Evolutionary conservation across 2,888 invertebrate species (phyloP).

Genomic region (Plutella xylostella): DNA sequence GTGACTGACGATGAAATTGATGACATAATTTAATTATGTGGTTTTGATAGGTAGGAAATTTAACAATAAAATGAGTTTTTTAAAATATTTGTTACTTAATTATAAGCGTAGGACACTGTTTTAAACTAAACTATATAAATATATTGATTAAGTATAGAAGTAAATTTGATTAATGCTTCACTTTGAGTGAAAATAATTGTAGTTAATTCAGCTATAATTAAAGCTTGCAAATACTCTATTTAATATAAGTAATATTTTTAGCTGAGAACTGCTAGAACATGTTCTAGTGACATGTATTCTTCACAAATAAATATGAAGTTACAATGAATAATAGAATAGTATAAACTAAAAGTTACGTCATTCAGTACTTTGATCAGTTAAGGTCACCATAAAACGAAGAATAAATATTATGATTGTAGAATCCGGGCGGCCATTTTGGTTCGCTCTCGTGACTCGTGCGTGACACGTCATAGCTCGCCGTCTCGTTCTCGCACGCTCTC

Average conservation of each 20-base stretch:
- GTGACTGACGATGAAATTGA: too few relatives aligned
- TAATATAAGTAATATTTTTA: slow-evolving; percentile 4
- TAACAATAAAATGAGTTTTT: too few relatives aligned
- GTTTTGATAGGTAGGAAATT: too few relatives aligned
- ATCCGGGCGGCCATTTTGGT: slow-evolving; percentile 66
- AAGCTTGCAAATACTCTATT: slow-evolving; percentile 38
- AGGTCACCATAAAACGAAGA: slow-evolving; percentile 65
- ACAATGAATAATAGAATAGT: slow-evolving; percentile 30
- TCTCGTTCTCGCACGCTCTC: slow-evolving; percentile 61
- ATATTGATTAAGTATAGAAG: too few relatives aligned
- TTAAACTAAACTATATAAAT: too few relatives aligned
- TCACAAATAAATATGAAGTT: slow-evolving; percentile 19
- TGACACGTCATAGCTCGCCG: slow-evolving; percentile 62
- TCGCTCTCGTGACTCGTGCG: slow-evolving; percentile 64
- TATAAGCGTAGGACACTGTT: too few relatives aligned
- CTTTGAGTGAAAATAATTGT: neutral
- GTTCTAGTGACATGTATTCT: too few relatives aligned
- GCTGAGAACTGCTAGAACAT: slow-evolving; percentile 26
- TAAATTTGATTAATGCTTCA: too few relatives aligned
- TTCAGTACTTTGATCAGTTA: slow-evolving; percentile 66
- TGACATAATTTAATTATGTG: too few relatives aligned
- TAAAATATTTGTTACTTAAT: too few relatives aligned
- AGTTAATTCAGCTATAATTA: too few relatives aligned
- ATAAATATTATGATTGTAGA: slow-evolving; percentile 71
- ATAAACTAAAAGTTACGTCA: slow-evolving; percentile 55